Percentiles rank a stretch among this genome's conserved stretches.
phyloP scores from a whole-genome alignment of 2,797 vertebrate genomes.

The Dicrostonyx torquatus region DNA sequence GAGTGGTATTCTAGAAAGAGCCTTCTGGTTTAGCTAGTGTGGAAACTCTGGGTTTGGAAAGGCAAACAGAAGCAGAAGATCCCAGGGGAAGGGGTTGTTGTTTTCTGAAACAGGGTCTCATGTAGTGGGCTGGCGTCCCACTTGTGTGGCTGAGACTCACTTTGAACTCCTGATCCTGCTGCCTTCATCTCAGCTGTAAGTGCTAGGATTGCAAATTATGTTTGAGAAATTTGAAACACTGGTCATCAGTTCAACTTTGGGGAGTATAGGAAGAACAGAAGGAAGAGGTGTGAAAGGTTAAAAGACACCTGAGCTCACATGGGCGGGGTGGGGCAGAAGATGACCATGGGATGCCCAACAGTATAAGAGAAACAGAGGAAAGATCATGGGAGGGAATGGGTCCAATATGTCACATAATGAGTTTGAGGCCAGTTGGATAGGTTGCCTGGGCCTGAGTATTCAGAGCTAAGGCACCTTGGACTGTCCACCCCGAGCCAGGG shows the following conservation, averaged over 20 bases:
- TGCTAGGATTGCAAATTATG: not conserved
- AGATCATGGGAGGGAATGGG: not conserved
- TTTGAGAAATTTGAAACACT: not conserved
- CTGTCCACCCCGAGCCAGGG: not conserved
- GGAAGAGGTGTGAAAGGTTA: no score
- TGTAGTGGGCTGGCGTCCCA: not conserved
- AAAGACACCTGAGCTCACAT: not conserved
- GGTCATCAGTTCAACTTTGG: not conserved
- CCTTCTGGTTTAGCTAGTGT: not conserved
- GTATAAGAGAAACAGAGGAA: not conserved
- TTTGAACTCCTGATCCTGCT: not conserved
- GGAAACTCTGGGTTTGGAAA: not conserved
- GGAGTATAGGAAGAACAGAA: no score
- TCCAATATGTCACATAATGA: not conserved
- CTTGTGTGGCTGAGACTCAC: not conserved
- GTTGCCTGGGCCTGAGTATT: not conserved
- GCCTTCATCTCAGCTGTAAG: no score
- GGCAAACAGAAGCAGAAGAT: not conserved
- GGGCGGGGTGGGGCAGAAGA: not conserved
- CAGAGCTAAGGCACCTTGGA: not conserved
- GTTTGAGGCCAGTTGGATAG: not conserved
- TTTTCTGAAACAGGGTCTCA: not conserved
- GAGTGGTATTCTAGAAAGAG: not conserved
- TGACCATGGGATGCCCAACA: fast-evolving
- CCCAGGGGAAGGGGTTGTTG: not conserved